Conservation (phyloP, 2,888 invertebrate species). For the Euproctis similis region DNA sequence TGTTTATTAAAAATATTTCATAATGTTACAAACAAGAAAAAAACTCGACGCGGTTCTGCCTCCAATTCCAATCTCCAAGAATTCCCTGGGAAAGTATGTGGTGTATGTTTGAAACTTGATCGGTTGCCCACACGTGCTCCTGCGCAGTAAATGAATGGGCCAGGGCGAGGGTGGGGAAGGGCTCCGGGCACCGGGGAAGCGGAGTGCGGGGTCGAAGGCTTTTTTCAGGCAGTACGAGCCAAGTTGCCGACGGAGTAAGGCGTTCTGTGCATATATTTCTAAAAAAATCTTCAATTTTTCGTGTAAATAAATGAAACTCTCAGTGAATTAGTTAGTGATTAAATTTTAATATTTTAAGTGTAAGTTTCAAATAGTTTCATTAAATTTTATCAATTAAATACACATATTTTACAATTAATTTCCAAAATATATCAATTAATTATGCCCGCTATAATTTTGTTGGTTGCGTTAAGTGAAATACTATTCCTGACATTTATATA, state of each 20-base stretch:
- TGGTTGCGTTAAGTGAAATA: no score
- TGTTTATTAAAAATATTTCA: conserved; percentile 28
- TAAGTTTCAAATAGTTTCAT: no score
- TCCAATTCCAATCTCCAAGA: conserved; percentile 27
- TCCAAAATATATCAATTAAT: no score
- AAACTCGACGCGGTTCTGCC: conserved; percentile 25
- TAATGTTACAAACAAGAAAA: conserved; percentile 21
- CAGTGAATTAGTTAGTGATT: no score
- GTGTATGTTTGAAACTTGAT: conserved; percentile 58
- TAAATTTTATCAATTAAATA: no score
- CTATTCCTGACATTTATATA: no score
- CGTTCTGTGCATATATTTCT: conserved; percentile 32
- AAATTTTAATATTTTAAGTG: no score
- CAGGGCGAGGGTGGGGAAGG: conserved; percentile 36
- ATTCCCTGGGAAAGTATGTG: conserved; percentile 59
- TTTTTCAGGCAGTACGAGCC: conserved; percentile 70
- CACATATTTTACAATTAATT: no score
- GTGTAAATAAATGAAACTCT: no score
- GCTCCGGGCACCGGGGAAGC: conserved; percentile 29
- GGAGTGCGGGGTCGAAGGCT: conserved; percentile 54
- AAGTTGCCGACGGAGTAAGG: conserved; percentile 46
- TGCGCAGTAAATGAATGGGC: conserved; percentile 43
- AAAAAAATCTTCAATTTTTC: no score
- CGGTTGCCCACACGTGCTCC: conserved; percentile 62
- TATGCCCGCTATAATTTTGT: no score